Base-by-base conservation (phyloP, 92 coral and sea anemone genomes). In the Muricea muricata region DNA sequence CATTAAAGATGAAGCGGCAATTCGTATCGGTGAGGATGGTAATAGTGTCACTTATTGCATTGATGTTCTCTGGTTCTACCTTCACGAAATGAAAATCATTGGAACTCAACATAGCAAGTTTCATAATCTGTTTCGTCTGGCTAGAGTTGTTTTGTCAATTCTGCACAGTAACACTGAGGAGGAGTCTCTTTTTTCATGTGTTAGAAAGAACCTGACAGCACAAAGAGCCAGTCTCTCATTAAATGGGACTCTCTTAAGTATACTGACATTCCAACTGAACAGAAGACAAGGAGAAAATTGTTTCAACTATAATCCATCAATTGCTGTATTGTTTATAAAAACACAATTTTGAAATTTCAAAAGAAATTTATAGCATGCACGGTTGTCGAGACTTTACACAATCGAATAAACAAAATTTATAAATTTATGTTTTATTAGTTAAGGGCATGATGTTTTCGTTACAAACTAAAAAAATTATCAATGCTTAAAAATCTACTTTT, bases 161-260 rank as follows among this genome's bases (percentile, higher is more conserved):
- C 40, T 77, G 9, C 69, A 77, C 65, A 77, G 82, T 58, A 77
- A 77, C n/a, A 68, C 82, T 46, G 82, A 77, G 65, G 68, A 77
- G 35, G 82, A 54, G 65, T 40, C 24, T 13, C 30, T n/a, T n/a
- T 47, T 26, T 75, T 32, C 34, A 29, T 25, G 82, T 15, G 82
- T 77, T 26, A 15, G 34, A 28, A 77, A 11, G n/a, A 77, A 52
- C 31, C 26, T 77, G 35, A 46, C 82, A 47, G 33, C 82, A 10
- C 82, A 76, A 65, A 42, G 68, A n/a, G 82, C 67, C 35, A 76
- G 68, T 34, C 37, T 76, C 11, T 42, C 35, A 23, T 21, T 76
- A 26, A 67, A 76, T 42, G 82, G 32, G 30, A 42, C 82, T 45
- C 39, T 76, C 18, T 76, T 67, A 8, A 76, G 82, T 42, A 76